A percentile compares a stretch with the other conserved stretches of the same genome.
phyloP scores from a whole-genome alignment of 2,888 invertebrate genomes.

The Athetis lepigone region DNA sequence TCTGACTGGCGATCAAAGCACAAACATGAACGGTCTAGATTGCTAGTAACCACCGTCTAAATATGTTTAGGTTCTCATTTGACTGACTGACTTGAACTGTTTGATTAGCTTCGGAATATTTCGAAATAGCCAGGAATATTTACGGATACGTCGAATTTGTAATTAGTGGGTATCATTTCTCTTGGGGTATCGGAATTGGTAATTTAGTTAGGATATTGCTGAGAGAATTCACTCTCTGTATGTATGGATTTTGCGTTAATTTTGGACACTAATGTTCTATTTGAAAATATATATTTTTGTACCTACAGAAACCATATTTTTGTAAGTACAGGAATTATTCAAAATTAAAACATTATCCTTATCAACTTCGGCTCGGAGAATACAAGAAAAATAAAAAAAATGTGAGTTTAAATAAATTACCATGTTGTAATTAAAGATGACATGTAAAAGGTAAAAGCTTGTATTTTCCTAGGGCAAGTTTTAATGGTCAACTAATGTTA shows the following conservation, averaged over 20 bases:
- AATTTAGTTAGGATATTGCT: slow-evolving; percentile 25
- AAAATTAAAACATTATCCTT: background rate
- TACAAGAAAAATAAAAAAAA: slow-evolving; percentile 24
- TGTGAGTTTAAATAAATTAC: slow-evolving; percentile 9
- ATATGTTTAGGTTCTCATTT: slow-evolving; percentile 48
- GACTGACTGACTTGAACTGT: slow-evolving; percentile 45
- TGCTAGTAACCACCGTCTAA: slow-evolving; percentile 31
- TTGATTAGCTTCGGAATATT: slow-evolving; percentile 30
- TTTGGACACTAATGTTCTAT: background rate
- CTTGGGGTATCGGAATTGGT: slow-evolving; percentile 22
- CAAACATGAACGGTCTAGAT: slow-evolving; percentile 35
- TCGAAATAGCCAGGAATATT: slow-evolving; percentile 19
- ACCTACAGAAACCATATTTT: background rate
- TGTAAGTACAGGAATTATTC: background rate
- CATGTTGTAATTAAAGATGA: slow-evolving; percentile 25
- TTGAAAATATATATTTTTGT: slow-evolving; percentile 1
- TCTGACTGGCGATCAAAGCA: slow-evolving; percentile 59
- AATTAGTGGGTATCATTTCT: slow-evolving; percentile 35
- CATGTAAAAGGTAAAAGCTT: slow-evolving; percentile 24
- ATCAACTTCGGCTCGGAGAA: background rate
- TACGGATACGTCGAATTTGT: slow-evolving; percentile 33
- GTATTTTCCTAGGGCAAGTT: slow-evolving; percentile 8
- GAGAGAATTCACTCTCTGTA: too few species aligned
- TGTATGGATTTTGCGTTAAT: slow-evolving; percentile 2
- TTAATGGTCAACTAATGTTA: slow-evolving; percentile 22